Base-by-base conservation (phyloP, 2,113 vertebrate species). In the Bos javanicus region DNA sequence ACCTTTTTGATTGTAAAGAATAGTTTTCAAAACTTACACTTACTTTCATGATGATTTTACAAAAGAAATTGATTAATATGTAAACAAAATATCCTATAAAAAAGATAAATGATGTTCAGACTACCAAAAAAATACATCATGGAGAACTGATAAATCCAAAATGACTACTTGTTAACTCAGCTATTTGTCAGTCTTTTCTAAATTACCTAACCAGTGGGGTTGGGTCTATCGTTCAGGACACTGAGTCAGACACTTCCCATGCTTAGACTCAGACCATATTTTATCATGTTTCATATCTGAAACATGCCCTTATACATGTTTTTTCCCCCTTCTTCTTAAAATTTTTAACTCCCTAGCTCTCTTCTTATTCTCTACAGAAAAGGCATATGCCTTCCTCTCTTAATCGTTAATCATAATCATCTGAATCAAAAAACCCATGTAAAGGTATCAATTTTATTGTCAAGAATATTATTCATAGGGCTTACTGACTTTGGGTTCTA, bases 71-170 rank as follows among this genome's bases (percentile, higher is more conserved):
- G 85, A 33, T 59, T 90, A 36, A 81, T 33, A 56, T 91, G 28
- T 88, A 56, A 92, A 83, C 10, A 95, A 87, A 97, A 93, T 67
- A 60, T 67, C 21, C n/a, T 56, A 85, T 50, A 86, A 83, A 94
- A 94, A 39, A 89, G 64, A 93, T 91, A 81, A 84, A 87, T 54
- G 54, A 25, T 39, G 3, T 88, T 94, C 64, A 85, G 30, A 76
- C 36, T 85, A 93, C 59, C 46, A 93, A 96, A 84, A 21, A 95
- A 95, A 96, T 59, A 50, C 3, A 76, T 88, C 19, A 82, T n/a
- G 17, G 36, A 67, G 12, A 93, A 43, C 11, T 84, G 54, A 88
- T 90, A 93, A 85, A 93, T 94, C 26, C 33, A 23, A 71, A 94
- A 71, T 7, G 36, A 48, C 60, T 30, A 12, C 33, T 43, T 43